Evolutionary conservation across 1,140 invertebrate genomes (phyloP).

Genomic region (Temnothorax nylanderi): DNA sequence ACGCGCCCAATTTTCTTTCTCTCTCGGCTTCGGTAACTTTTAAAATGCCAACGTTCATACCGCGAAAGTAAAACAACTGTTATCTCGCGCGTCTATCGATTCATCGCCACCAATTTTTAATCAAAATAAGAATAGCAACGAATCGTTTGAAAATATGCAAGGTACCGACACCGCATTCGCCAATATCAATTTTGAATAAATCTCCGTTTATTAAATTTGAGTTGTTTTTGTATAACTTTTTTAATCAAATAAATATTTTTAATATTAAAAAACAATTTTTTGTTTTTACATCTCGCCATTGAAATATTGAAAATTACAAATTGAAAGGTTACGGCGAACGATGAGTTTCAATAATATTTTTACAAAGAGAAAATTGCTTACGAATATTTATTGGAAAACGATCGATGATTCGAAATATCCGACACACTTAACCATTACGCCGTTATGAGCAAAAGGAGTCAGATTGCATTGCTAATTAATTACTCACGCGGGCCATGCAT

Average conservation of each 20-base stretch:
- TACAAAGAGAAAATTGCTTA: not conserved
- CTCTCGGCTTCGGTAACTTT: slow-evolving; percentile 62
- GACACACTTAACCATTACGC: not conserved
- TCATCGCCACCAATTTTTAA: not conserved
- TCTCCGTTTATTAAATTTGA: slow-evolving; percentile 30
- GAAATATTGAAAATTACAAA: slow-evolving; percentile 18
- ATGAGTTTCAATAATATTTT: slow-evolving; percentile 1
- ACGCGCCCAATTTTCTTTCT: slow-evolving; percentile 33
- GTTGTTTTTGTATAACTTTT: slow-evolving; percentile 24
- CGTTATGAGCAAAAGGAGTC: slow-evolving; percentile 32
- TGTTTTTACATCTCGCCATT: not conserved
- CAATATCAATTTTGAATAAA: slow-evolving; percentile 16
- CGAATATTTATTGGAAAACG: not conserved
- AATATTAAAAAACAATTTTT: not conserved
- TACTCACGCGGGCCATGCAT: not conserved
- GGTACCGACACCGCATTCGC: not conserved
- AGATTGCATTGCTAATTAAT: slow-evolving; percentile 52
- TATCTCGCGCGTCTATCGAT: not conserved
- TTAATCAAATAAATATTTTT: slow-evolving; percentile 11
- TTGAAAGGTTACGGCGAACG: not conserved
- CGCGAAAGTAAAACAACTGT: slow-evolving; percentile 21
- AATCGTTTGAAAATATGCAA: not conserved
- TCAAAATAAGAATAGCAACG: slow-evolving; percentile 11
- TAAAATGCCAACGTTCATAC: not conserved
- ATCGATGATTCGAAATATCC: not conserved